Evolutionary conservation across 2,113 vertebrate genomes (phyloP), one percentile per base, ranked within the genome.

Genomic region (Anseranas semipalmata): DNA sequence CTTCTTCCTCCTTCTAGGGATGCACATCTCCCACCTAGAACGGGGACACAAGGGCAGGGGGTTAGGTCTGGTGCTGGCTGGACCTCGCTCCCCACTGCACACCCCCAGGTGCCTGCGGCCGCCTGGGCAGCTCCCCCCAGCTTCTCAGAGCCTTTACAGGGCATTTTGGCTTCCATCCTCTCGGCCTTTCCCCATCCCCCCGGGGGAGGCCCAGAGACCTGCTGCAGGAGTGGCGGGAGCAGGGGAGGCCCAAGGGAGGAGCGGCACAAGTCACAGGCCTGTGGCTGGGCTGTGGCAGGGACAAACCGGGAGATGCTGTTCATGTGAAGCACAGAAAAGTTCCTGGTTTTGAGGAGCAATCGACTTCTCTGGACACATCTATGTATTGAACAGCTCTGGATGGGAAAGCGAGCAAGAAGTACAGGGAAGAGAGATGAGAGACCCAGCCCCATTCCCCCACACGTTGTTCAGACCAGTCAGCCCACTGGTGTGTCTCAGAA

Each of bases 101-200:
- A 2, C 4, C n/a, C 24, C 9, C 1, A 5, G 14, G 15, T 1
- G 6, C 10, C 22, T 0, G 0, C 1, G 4, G 7, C 32, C 2
- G 0, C 0, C 0, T 2, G 32, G 16, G 33, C 5, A 71, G 17
- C 10, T 28, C 5, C 6, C 4, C 12, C 8, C 41, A n/a, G 45
- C 48, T 71, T 71, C 62, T 78, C 1, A 3, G 33, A 65, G 6
- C 7, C 15, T 72, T 87, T 4, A 17, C 6, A 15, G 12, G 82
- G 35, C 14, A 41, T 70, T 59, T 65, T 18, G 63, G 15, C 14
- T 20, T 25, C 43, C 60, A 12, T 8, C 15, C 25, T 68, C n/a
- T 41, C 15, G 8, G n/a, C 35, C 20, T 74, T 39, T 56, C 4
- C 12, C 9, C 12, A 15, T 17, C 7, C 35, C 39, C 3, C 17